These are phyloP conservation scores for Deilephila elpenor DNA, from an alignment of 2,888 invertebrate genomes.

Conservation along the genomic window DNA sequence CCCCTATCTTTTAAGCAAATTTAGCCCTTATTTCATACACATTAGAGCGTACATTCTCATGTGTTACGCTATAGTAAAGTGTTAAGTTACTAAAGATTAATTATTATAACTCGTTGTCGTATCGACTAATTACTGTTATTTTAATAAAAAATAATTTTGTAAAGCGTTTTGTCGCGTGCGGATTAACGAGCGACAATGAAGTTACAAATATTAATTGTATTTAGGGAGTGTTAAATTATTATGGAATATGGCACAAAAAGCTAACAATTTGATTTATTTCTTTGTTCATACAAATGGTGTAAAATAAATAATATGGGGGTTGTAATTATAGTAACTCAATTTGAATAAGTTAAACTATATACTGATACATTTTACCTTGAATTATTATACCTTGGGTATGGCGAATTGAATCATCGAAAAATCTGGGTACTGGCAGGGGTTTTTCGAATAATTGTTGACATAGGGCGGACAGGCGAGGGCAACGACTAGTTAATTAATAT, in stretches of 20 bases:
- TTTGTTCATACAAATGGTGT: neutral
- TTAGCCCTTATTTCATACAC: conserved; percentile 37
- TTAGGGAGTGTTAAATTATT: conserved; percentile 7
- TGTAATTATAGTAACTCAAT: neutral
- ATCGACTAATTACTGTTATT: conserved; percentile 47
- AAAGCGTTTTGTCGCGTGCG: conserved; percentile 10
- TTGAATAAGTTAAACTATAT: neutral
- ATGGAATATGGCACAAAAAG: neutral
- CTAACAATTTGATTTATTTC: conserved; percentile 1
- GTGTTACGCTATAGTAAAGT: conserved; percentile 35
- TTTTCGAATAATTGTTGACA: too few relatives aligned
- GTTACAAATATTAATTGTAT: conserved; percentile 11
- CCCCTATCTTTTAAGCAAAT: conserved; percentile 37
- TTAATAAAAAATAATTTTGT: conserved; percentile 40
- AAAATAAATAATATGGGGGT: neutral
- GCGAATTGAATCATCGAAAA: too few relatives aligned
- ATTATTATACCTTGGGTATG: too few relatives aligned
- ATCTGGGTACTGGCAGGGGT: too few relatives aligned
- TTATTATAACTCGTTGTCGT: conserved; percentile 49
- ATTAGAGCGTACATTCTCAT: conserved; percentile 28
- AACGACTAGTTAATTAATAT: too few relatives aligned
- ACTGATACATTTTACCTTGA: too few relatives aligned
- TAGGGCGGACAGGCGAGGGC: too few relatives aligned
- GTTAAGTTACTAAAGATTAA: conserved; percentile 50
- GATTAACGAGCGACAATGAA: conserved; percentile 13